Evolutionary conservation across 2,797 vertebrate species (phyloP).

Genomic region (Choloepus didactylus): DNA sequence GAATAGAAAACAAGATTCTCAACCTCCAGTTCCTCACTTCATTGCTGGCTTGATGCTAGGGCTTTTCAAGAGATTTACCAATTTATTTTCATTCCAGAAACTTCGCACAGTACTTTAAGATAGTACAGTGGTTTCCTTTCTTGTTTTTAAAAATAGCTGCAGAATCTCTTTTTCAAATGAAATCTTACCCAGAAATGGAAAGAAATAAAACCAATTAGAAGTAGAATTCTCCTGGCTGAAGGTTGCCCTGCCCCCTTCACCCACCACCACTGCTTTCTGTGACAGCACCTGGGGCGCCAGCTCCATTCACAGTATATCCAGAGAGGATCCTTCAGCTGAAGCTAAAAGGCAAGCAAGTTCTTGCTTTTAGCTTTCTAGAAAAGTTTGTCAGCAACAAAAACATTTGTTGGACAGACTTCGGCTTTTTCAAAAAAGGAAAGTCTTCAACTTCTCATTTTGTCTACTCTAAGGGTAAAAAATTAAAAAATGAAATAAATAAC

Average conservation of each 20-base stretch:
- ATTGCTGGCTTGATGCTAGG: background rate
- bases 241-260: background rate
- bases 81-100: constrained; percentile 24
- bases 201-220: background rate
- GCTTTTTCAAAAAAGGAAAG: background rate
- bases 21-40: background rate
- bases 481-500: background rate
- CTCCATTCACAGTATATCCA: background rate
- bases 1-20: background rate
- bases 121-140: background rate
- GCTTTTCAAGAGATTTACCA: background rate
- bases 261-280: background rate
- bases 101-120: background rate
- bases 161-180: background rate
- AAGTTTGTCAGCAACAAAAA: constrained; percentile 32
- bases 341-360: background rate
- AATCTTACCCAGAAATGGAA: background rate
- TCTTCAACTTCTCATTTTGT: constrained; percentile 8
- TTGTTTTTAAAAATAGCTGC: background rate
- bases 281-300: background rate
- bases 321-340: background rate
- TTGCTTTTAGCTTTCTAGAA: background rate
- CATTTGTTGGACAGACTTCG: background rate
- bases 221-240: background rate
- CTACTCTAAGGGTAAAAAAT: background rate